A percentile compares a stretch with the other conserved stretches of the same genome.
Evolutionary conservation across 2,113 vertebrate species (phyloP).

Genomic region (Chroicocephalus ridibundus): DNA sequence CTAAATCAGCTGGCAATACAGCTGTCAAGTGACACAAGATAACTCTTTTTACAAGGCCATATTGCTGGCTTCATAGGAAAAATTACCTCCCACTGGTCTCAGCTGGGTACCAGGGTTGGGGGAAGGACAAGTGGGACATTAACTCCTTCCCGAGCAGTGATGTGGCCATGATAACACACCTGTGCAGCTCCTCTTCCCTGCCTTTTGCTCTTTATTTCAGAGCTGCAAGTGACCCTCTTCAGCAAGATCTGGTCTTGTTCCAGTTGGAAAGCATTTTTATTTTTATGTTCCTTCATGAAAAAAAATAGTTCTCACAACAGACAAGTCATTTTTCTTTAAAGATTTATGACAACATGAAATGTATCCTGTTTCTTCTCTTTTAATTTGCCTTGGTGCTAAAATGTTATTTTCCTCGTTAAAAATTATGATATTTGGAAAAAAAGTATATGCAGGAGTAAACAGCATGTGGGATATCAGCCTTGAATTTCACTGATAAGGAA

Average conservation of each 20-base stretch:
- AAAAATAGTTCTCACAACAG: neutral
- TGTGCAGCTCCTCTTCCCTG: neutral
- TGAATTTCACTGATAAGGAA: neutral
- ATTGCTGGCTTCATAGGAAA: neutral
- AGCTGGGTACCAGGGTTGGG: neutral
- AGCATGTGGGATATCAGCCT: neutral
- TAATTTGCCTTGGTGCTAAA: neutral
- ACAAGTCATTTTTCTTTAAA: neutral
- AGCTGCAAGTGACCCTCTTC: neutral
- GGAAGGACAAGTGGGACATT: neutral
- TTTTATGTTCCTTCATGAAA: neutral
- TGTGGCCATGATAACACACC: neutral
- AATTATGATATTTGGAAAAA: neutral
- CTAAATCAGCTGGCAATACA: neutral
- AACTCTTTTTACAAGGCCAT: neutral
- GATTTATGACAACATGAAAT: neutral
- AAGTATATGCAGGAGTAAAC: neutral
- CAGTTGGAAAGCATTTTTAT: neutral
- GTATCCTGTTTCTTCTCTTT: neutral
- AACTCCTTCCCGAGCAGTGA: neutral
- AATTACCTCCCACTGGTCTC: neutral
- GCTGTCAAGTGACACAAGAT: neutral
- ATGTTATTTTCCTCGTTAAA: conserved; percentile 12
- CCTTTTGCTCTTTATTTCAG: neutral
- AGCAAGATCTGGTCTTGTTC: neutral